These are phyloP conservation scores for Galerucella nymphaeae DNA, from an alignment of 2,888 invertebrate genomes.

Conservation along the genomic window DNA sequence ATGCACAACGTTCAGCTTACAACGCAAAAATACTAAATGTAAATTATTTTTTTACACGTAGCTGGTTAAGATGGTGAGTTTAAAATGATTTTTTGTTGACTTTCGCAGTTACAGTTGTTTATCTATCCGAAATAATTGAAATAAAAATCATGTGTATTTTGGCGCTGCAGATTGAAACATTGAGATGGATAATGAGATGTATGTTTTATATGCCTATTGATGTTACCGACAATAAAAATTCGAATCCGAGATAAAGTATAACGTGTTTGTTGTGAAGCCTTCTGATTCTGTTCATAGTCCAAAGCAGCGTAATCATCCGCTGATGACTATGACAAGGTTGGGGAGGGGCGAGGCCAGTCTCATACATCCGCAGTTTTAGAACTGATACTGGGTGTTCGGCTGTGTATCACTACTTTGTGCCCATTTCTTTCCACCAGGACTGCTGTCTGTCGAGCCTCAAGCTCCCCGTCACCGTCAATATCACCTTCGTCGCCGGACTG, in stretches of 20 bases:
- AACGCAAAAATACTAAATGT: constrained; percentile 19
- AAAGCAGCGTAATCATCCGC: constrained; percentile 30
- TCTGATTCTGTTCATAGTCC: constrained; percentile 52
- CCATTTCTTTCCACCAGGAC: constrained; percentile 89
- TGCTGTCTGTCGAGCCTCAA: constrained; percentile 76
- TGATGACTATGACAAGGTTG: constrained; percentile 62
- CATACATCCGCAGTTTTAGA: constrained; percentile 88
- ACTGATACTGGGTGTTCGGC: constrained; percentile 86
- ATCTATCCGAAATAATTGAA: not conserved
- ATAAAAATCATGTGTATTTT: constrained; percentile 6
- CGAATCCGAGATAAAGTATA: constrained; percentile 55
- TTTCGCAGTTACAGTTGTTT: not conserved
- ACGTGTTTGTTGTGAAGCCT: constrained; percentile 54
- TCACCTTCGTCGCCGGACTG: constrained; percentile 69
- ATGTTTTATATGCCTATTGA: constrained; percentile 13
- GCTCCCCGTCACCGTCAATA: constrained; percentile 59
- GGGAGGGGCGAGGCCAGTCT: constrained; percentile 80
- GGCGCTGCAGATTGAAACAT: constrained; percentile 1
- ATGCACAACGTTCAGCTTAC: constrained; percentile 43
- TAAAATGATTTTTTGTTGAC: not conserved
- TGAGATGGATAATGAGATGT: constrained; percentile 5
- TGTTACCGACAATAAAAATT: constrained; percentile 44
- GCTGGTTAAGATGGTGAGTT: constrained; percentile 4
- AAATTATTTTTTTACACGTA: not conserved
- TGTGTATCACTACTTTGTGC: constrained; percentile 91